Base-by-base conservation (phyloP, 64 coral and sea anemone genomes). In the Stylophora pistillata region DNA sequence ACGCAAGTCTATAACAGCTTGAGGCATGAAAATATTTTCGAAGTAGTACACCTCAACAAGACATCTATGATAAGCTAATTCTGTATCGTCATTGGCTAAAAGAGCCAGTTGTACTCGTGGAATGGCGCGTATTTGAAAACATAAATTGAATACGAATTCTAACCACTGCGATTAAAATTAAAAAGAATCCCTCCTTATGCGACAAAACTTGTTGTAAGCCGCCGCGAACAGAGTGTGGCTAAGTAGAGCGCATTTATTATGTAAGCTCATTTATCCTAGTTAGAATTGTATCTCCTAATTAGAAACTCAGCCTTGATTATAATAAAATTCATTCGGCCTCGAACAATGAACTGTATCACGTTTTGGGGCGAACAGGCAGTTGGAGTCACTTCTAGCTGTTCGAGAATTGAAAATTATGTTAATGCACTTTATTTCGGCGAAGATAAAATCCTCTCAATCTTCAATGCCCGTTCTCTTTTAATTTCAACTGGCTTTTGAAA, bases 271-370 rank as follows among this genome's bases (percentile, higher is more conserved):
- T 79, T 30, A 10, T 30, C 28, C 15, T 17, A 5, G 13, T 25
- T 59, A 79, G 56, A 26, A 21, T 56, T 25, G 53, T 23, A 54
- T 53, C 15, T 60, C 59, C 59, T 79, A 79, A 79, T 79, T 79
- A 79, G 55, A 15, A 17, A 79, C n/a, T 15, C 13, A 78, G 56
- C 31, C 77, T 58, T 58, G 55, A 58, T 59, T 60, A 17, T 60
- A 79, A 79, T 79, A 29, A 59, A 79, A 79, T 79, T 79, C 26
- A 13, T 60, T 56, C 18, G n/a, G 1, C 6, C 57, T 13, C 0
- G 53, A 14, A 21, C 59, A 53, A 5, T 26, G 29, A 29, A 31
- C 23, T 27, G 14, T 18, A 78, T 58, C 55, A 78, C 21, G 26
- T 77, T n/a, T 21, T 64, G 61, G 12, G 64, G 12, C 37, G 7